Evolutionary conservation across 2,797 vertebrate species (phyloP), one percentile per base, ranked within the genome.

Genomic region (Aselliscus stoliczkanus): DNA sequence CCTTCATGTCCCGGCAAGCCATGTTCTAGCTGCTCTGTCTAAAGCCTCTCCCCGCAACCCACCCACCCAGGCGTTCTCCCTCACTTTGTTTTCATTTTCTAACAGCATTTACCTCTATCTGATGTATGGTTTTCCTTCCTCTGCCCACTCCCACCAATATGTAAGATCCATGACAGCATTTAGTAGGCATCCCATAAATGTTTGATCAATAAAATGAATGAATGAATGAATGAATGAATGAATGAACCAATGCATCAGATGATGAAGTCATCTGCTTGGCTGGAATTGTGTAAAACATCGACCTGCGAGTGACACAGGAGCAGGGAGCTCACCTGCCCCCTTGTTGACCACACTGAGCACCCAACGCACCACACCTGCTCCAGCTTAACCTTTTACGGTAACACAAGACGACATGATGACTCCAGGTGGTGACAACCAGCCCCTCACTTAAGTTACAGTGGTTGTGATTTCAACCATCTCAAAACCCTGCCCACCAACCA

Each of bases 1-100:
- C 6, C 29, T 18, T 69, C 13, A 23, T 12, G 65, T 64, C 54
- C 39, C 47, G 47, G 47, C n/a, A 13, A 15, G 20, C 3, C 5
- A 76, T 58, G 50, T 62, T 39, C 81, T 14, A 4, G 31, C 27
- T 34, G 34, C 37, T 39, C 13, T 7, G 14, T 64, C 85, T 56
- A 47, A 86, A 82, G 65, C 37, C 56, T 58, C 12, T 64, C 1
- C n/a, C 27, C 0, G 11, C 27, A 73, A 29, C 17, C 4, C 42
- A 20, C 23, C 29, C 4, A 23, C 50, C 21, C 27, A 50, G n/a
- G 47, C 37, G 23, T 2, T 20, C 47, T 70, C 64, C 29, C 27
- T 82, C 6, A 11, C 34, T 88, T 83, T 18, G 37, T 72, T 82
- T 75, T 60, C 60, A n/a, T 69, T 73, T 56, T 89, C 84, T 84